Base-by-base conservation (phyloP, 2,888 invertebrate species). In the Trissoscelio sp. region DNA sequence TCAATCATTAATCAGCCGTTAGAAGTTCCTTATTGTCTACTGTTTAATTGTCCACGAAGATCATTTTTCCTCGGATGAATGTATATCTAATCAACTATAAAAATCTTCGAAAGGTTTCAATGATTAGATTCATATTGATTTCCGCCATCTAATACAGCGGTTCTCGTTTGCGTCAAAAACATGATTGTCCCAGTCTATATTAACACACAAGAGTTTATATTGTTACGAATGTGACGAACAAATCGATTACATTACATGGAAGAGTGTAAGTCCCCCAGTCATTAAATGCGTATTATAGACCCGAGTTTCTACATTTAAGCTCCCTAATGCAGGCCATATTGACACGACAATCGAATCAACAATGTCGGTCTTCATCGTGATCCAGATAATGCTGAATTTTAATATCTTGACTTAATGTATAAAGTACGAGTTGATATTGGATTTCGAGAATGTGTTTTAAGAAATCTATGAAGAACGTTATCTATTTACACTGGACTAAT, bases 201-300 rank as follows among this genome's bases (percentile, higher is more conserved):
- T 3, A 34, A 5, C n/a, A 39, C 12, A 3, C 18, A 20, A 31
- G 16, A 44, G 53, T 53, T 51, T 28, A 42, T 4, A 5, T 16
- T 9, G 16, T 16, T 66, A 12, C 20, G 42, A 42, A 39, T 46
- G 53, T 31, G 44, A 28, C 12, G 31, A 37, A 48, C n/a, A 22
- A 48, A 22, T 58, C 70, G 70, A 70, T 58, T 28, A 24, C 31
- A n/a, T 31, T 34, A 34, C 34, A 34, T 64, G n/a, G n/a, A n/a
- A n/a, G n/a, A n/a, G 16, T 31, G 3, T 42, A 69, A 37, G 46
- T 46, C 34, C 62, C 60, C 51, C 11, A 34, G 48, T 72, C 58
- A 72, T 72, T 72, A 72, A 72, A 53, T 39, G 72, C 42, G 53
- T 42, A 72, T 72, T 73, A 73, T 31, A 44, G 9, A 7, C 12